A percentile compares a stretch with the other conserved stretches of the same genome.
Conservation (phyloP, 2,113 vertebrate species). For the Chrysemys picta region DNA sequence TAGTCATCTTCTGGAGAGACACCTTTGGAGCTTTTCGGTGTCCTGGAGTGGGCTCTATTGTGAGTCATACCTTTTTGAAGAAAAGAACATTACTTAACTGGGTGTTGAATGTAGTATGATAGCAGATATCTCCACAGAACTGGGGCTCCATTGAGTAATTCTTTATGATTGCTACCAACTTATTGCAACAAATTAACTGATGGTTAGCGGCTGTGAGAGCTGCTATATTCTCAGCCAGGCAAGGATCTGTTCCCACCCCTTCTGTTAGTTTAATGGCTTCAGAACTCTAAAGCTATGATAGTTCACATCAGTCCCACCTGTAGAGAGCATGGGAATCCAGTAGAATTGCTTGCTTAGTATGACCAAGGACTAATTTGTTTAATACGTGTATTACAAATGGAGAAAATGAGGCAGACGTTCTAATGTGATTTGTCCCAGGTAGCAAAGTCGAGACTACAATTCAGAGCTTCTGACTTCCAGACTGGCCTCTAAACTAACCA, state of each 20-base stretch:
- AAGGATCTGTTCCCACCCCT: background rate
- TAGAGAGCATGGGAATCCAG: background rate
- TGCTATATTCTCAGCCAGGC: rapidly evolving
- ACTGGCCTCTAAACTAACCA: rapidly evolving
- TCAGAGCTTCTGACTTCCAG: background rate
- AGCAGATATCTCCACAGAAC: background rate
- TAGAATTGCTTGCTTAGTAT: background rate
- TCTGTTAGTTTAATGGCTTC: background rate
- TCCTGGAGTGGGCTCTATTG: background rate
- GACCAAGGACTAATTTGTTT: slow-evolving; percentile 51
- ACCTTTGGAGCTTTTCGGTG: background rate
- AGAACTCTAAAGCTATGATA: slow-evolving; percentile 9
- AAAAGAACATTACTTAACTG: background rate
- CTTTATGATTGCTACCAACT: rapidly evolving
- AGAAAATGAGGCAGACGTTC: background rate
- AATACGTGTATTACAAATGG: background rate
- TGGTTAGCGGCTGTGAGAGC: background rate
- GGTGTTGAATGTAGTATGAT: too few species aligned
- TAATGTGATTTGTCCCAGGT: slow-evolving; percentile 41
- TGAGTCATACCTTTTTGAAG: background rate
- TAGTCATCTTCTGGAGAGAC: background rate
- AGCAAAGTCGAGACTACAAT: background rate
- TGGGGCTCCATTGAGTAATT: rapidly evolving
- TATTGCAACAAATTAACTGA: background rate
- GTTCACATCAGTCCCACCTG: slow-evolving; percentile 32